Evolutionary conservation across 2,888 invertebrate species (phyloP).

Genomic region (Ichneumoninae sp.): DNA sequence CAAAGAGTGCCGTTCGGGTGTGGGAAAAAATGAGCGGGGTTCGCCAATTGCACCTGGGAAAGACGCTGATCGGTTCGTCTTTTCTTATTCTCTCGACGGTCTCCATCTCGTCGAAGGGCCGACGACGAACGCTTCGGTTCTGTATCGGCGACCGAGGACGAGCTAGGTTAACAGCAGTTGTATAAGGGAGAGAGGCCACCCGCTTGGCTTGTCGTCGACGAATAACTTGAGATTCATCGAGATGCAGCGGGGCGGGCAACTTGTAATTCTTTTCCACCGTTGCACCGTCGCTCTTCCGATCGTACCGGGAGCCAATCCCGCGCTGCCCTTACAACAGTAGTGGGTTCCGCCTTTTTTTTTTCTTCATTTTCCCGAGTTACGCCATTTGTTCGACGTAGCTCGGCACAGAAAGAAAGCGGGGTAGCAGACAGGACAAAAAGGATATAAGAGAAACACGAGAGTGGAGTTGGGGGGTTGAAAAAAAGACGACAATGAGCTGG

Average conservation of each 20-base stretch:
- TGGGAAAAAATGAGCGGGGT: background rate
- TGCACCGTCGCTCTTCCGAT: conserved; percentile 33
- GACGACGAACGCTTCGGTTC: conserved; percentile 38
- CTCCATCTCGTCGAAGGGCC: conserved; percentile 16
- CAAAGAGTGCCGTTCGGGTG: background rate
- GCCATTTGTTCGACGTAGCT: conserved; percentile 79
- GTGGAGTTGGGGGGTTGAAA: conserved; percentile 17
- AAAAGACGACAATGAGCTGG: conserved; percentile 40
- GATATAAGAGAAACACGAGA: conserved; percentile 24
- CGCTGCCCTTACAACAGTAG: conserved; percentile 60
- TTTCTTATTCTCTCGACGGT: conserved; percentile 6
- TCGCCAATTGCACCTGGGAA: background rate
- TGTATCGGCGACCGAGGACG: conserved; percentile 38
- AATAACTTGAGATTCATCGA: conserved; percentile 83
- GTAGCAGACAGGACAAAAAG: conserved; percentile 25
- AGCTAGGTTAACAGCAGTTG: conserved; percentile 3
- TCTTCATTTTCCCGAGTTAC: conserved; percentile 74
- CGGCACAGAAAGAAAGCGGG: conserved; percentile 65
- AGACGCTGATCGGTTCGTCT: background rate
- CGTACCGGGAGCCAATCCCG: conserved; percentile 43
- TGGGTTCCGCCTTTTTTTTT: conserved; percentile 19
- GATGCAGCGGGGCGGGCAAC: conserved; percentile 81
- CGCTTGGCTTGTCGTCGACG: conserved; percentile 68
- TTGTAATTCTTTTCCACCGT: conserved; percentile 83
- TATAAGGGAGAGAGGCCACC: conserved; percentile 25